Percentiles rank a stretch among this genome's conserved stretches.
phyloP scores from a whole-genome alignment of 2,797 vertebrate species.

The Petrocephalus schoutedeni region DNA sequence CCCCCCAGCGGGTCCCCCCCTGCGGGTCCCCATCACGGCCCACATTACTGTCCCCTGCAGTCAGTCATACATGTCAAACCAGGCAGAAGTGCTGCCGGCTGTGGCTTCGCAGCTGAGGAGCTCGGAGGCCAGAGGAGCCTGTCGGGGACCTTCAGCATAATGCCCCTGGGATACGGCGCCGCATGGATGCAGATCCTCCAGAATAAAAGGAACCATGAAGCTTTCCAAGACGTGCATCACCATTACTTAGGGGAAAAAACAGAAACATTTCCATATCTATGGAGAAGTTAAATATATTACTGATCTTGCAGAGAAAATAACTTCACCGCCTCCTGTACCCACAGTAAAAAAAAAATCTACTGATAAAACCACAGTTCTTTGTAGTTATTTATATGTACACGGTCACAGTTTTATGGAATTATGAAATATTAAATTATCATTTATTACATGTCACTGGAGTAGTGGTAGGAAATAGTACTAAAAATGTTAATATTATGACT shows the following conservation, averaged over 20 bases:
- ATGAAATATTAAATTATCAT: neutral
- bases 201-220: neutral
- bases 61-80: neutral
- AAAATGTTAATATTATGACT: neutral
- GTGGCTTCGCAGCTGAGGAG: neutral
- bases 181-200: neutral
- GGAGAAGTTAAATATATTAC: neutral
- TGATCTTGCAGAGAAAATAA: neutral
- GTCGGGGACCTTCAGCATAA: neutral
- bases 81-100: neutral
- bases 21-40: neutral
- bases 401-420: neutral
- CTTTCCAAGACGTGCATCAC: neutral
- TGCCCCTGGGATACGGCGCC: neutral
- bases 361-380: neutral
- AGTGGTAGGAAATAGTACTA: neutral
- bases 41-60: neutral
- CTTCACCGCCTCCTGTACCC: neutral
- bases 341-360: neutral
- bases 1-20: constrained; percentile 34
- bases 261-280: neutral
- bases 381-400: neutral
- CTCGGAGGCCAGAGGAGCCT: neutral
- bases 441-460: neutral
- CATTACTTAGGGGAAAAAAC: neutral